Conservation (phyloP, 2,797 vertebrate species). For the Darevskia nairensis region DNA sequence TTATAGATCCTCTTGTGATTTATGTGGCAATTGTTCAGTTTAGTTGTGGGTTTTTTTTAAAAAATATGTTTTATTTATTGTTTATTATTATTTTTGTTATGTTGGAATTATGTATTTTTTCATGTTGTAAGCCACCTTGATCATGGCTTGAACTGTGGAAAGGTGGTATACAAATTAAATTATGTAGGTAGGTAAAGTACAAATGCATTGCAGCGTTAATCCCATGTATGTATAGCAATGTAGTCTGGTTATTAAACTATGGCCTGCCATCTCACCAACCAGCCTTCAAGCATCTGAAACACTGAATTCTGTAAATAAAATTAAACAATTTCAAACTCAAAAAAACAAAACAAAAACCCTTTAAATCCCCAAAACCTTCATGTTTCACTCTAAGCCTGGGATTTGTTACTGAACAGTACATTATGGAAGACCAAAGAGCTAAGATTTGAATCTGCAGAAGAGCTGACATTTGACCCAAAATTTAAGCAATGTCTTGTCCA, state of each 20-base stretch:
- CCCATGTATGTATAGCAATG: background rate
- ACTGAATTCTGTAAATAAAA: slow-evolving; percentile 1
- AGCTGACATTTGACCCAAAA: background rate
- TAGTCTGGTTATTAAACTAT: background rate
- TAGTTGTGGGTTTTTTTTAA: too few species aligned
- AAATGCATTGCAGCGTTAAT: background rate
- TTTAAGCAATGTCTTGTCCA: background rate
- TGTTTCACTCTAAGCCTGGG: background rate
- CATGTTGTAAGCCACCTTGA: too few species aligned
- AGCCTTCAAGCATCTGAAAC: slow-evolving; percentile 7
- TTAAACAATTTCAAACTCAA: background rate
- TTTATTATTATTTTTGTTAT: too few species aligned
- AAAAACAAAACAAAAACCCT: background rate
- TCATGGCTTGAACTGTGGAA: too few species aligned
- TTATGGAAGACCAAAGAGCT: background rate
- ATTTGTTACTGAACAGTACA: background rate
- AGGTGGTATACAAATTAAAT: background rate
- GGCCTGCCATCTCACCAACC: background rate
- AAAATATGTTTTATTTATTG: too few species aligned
- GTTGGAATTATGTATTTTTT: too few species aligned
- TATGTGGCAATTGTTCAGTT: too few species aligned
- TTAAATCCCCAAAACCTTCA: slow-evolving; percentile 6
- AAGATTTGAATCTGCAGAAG: slow-evolving; percentile 1
- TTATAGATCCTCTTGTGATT: too few species aligned
- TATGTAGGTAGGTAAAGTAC: background rate